Percentiles rank a stretch among this genome's conserved stretches.
These are phyloP conservation scores for Stenichneumon culpator DNA, from an alignment of 2,888 invertebrate species.

Conservation along the genomic window DNA sequence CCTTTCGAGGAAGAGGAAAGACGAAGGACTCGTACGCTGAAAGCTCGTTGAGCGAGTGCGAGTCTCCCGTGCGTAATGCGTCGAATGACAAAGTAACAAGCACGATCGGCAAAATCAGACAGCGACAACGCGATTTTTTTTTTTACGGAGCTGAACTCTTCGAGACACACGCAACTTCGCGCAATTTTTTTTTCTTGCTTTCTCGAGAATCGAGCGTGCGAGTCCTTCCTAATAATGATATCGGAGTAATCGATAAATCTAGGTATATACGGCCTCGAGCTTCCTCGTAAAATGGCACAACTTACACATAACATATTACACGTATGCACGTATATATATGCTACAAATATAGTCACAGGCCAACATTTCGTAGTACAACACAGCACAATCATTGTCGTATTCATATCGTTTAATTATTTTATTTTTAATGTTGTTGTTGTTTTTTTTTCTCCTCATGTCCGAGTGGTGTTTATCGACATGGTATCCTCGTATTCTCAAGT, in stretches of 20 bases:
- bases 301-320: conserved; percentile 79
- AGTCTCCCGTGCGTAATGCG: conserved; percentile 39
- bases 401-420: conserved; percentile 76
- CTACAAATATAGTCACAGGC: conserved; percentile 85
- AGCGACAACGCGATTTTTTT: conserved; percentile 57
- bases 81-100: conserved; percentile 54
- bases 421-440: conserved; percentile 59
- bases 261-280: conserved; percentile 29
- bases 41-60: conserved; percentile 39
- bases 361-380: conserved; percentile 85
- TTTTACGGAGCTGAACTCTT: background rate
- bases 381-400: conserved; percentile 85
- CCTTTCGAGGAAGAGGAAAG: conserved; percentile 41
- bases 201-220: conserved; percentile 40
- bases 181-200: conserved; percentile 22
- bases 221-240: conserved; percentile 44
- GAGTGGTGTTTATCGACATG: conserved; percentile 70
- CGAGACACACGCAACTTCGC: conserved; percentile 59
- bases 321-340: conserved; percentile 76
- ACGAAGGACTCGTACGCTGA: conserved; percentile 47
- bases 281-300: conserved; percentile 78
- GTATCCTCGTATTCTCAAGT: conserved; percentile 80
- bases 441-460: conserved; percentile 68
- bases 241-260: conserved; percentile 57
- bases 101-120: conserved; percentile 28